Evolutionary conservation across 2,113 vertebrate species (phyloP).

Genomic region (Furnarius figulus): DNA sequence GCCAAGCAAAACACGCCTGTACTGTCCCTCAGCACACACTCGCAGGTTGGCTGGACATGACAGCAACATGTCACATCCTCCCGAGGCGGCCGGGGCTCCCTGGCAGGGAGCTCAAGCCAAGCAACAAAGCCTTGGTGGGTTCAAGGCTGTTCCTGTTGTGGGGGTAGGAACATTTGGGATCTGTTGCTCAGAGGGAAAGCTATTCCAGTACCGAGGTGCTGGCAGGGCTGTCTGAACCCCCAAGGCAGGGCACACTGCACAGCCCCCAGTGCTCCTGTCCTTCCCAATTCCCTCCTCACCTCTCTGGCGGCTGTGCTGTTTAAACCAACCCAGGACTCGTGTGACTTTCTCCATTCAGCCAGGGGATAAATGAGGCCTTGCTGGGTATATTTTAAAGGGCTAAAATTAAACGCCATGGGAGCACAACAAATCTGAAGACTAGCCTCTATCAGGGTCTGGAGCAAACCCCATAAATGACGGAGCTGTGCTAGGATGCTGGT

Average conservation of each 20-base stretch:
- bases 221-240: neutral
- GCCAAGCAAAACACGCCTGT: neutral
- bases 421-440: neutral
- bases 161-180: accelerated
- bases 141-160: neutral
- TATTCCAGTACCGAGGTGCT: neutral
- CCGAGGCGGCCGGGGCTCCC: neutral
- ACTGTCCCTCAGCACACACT: accelerated
- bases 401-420: neutral
- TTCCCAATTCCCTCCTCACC: neutral
- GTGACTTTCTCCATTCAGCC: neutral
- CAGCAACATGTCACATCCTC: neutral
- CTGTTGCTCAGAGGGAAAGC: neutral
- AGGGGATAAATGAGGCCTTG: neutral
- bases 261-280: neutral
- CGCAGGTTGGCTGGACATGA: accelerated
- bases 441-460: neutral
- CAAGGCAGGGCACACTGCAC: neutral
- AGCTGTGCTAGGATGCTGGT: neutral
- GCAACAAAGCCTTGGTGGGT: neutral
- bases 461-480: neutral
- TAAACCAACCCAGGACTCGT: neutral
- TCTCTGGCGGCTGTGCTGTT: neutral
- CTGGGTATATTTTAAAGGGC: neutral
- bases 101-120: neutral